Evolutionary conservation across 2,888 invertebrate species (phyloP).

Genomic region (Pegoplata infirma): DNA sequence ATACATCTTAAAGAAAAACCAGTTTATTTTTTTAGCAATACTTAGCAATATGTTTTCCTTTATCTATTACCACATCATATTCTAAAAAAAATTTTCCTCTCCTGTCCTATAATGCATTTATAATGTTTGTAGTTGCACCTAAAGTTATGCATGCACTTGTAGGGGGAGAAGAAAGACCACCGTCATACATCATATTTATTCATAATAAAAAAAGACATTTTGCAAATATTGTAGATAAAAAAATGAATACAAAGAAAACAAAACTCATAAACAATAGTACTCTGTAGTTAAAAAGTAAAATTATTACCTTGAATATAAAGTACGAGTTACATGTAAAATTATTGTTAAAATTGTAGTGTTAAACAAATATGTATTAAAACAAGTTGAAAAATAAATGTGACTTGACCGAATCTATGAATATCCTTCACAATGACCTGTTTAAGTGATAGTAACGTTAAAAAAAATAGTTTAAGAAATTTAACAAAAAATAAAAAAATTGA

Average conservation of each 20-base stretch:
- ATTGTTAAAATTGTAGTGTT: slow-evolving; percentile 1
- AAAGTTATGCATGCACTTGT: not conserved
- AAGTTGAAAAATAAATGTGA: too few species aligned
- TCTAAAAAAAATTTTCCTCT: too few species aligned
- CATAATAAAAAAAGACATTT: slow-evolving; percentile 1
- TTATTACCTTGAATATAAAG: slow-evolving; percentile 53
- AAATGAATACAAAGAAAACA: slow-evolving; percentile 10
- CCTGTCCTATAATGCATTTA: not conserved
- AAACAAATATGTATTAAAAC: not conserved
- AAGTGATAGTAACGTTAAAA: too few species aligned
- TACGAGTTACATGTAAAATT: slow-evolving; percentile 27
- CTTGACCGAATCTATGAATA: too few species aligned
- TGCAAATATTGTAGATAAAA: not conserved
- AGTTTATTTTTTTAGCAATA: too few species aligned
- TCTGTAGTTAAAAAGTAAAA: slow-evolving; percentile 45
- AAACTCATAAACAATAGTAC: slow-evolving; percentile 43
- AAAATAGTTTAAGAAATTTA: too few species aligned
- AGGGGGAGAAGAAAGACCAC: not conserved
- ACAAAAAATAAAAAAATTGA: too few species aligned
- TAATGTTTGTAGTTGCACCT: not conserved
- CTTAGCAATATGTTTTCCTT: too few species aligned
- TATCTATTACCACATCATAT: too few species aligned
- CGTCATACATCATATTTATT: slow-evolving; percentile 20
- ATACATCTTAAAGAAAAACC: too few species aligned
- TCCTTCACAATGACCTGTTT: too few species aligned